These are phyloP conservation scores for Chaenogobius annularis DNA, from an alignment of 2,113 vertebrate genomes.

Conservation along the genomic window DNA sequence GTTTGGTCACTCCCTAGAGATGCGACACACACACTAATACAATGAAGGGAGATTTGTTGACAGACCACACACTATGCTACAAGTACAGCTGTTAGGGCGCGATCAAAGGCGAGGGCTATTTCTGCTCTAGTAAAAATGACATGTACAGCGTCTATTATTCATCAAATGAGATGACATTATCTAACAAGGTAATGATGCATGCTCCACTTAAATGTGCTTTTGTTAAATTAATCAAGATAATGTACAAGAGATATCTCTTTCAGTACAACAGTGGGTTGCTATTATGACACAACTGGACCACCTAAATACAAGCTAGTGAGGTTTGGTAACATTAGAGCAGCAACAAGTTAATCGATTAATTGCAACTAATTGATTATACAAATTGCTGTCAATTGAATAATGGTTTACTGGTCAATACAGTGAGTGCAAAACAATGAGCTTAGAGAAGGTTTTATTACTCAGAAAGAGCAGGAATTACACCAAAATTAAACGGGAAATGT, in stretches of 20 bases:
- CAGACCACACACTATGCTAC: slow-evolving; percentile 43
- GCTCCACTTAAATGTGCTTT: slow-evolving; percentile 13
- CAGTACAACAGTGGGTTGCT: not conserved
- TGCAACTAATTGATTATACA: no score
- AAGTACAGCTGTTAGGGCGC: slow-evolving; percentile 51
- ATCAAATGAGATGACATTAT: slow-evolving; percentile 21
- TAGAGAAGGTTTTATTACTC: no score
- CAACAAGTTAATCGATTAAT: no score
- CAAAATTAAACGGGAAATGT: no score
- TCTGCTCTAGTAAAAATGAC: slow-evolving; percentile 25
- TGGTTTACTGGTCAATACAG: no score
- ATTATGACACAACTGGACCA: not conserved
- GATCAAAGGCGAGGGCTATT: slow-evolving; percentile 46
- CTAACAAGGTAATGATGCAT: slow-evolving; percentile 8
- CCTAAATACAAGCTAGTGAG: not conserved
- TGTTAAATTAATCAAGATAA: slow-evolving; percentile 25
- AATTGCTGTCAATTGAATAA: no score
- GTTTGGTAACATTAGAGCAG: no score
- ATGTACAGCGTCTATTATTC: slow-evolving; percentile 9
- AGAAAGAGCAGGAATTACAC: no score
- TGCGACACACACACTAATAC: not conserved
- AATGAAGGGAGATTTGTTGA: slow-evolving; percentile 19
- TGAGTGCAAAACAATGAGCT: no score
- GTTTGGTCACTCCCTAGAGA: slow-evolving; percentile 40
- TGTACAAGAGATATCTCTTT: not conserved